phyloP scores from a whole-genome alignment of 2,113 vertebrate genomes.

The Notechis scutatus region DNA sequence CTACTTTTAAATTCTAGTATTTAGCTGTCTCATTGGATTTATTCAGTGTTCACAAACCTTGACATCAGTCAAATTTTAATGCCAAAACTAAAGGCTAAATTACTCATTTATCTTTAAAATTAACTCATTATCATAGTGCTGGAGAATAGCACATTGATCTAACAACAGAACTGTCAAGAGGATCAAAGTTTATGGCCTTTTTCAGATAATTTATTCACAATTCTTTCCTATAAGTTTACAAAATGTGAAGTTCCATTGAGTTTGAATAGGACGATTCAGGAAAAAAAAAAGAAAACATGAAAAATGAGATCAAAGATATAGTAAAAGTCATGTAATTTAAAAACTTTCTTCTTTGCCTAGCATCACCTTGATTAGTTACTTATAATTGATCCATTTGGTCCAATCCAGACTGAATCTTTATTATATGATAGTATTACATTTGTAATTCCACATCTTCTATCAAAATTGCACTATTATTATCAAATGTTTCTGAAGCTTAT shows the following conservation, averaged over 20 bases:
- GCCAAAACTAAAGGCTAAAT: slow-evolving; percentile 51
- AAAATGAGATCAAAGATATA: slow-evolving; percentile 4
- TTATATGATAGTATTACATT: background rate
- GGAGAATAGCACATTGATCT: slow-evolving; percentile 64
- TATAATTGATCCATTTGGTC: background rate
- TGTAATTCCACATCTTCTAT: background rate
- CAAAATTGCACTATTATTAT: background rate
- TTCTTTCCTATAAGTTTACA: slow-evolving; percentile 30
- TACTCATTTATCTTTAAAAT: slow-evolving; percentile 59
- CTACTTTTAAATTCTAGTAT: background rate
- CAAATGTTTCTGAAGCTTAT: background rate
- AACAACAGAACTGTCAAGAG: slow-evolving; percentile 40
- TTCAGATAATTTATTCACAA: slow-evolving; percentile 51
- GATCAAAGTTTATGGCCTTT: slow-evolving; percentile 54
- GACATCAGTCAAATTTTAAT: slow-evolving; percentile 58
- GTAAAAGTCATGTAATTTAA: background rate
- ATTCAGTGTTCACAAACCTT: slow-evolving; percentile 36
- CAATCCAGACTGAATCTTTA: background rate
- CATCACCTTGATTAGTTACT: background rate
- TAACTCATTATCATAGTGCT: slow-evolving; percentile 61
- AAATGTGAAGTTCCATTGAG: slow-evolving; percentile 33
- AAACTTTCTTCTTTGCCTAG: background rate
- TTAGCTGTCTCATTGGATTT: slow-evolving; percentile 6
- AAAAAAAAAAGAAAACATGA: slow-evolving; percentile 30
- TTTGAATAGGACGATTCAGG: slow-evolving; percentile 7